Evolutionary conservation across 2,113 vertebrate species (phyloP).

Genomic region (Xiphias gladius): DNA sequence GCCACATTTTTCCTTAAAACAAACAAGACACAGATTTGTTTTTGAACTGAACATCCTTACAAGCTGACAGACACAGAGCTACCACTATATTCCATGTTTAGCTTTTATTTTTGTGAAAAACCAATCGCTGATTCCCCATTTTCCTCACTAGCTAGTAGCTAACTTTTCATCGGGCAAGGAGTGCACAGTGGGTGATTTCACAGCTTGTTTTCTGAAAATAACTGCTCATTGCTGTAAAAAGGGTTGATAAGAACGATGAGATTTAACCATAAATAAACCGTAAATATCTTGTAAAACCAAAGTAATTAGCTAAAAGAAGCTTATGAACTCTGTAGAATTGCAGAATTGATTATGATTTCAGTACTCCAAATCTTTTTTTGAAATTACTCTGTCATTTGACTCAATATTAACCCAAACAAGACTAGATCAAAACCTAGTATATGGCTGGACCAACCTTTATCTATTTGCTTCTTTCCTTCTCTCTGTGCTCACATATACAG

Average conservation of each 20-base stretch:
- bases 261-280: too few relatives aligned
- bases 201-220: background rate
- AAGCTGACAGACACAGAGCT: too few relatives aligned
- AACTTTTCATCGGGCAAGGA: background rate
- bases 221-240: background rate
- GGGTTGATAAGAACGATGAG: background rate
- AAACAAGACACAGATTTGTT: background rate
- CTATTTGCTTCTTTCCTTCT: too few relatives aligned
- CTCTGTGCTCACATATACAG: too few relatives aligned
- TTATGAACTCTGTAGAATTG: background rate
- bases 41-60: too few relatives aligned
- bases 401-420: background rate
- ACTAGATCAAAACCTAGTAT: too few relatives aligned
- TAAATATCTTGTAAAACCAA: background rate
- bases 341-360: background rate
- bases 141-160: background rate
- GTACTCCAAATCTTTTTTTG: background rate
- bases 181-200: background rate
- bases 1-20: background rate
- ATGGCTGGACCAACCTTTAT: too few relatives aligned
- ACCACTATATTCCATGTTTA: too few relatives aligned
- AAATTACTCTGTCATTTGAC: background rate
- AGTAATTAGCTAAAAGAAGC: background rate
- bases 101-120: background rate
- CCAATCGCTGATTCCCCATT: background rate